Percentiles rank a stretch among this genome's conserved stretches.
Conservation (phyloP, 2,888 invertebrate species). For the Heliconius sara region DNA sequence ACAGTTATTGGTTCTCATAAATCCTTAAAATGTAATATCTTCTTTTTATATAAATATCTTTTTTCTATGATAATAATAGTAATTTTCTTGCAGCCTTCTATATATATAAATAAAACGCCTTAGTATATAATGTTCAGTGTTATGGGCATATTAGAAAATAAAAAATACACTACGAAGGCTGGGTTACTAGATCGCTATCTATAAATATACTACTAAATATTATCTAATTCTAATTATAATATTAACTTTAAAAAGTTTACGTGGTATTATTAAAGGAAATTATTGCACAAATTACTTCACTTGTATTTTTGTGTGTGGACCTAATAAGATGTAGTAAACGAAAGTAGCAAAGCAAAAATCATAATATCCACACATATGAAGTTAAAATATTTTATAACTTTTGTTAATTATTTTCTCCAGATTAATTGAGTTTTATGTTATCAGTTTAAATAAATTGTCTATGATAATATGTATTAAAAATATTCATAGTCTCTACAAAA, state of each 20-base stretch:
- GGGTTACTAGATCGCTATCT: neutral
- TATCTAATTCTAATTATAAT: neutral
- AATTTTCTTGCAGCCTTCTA: too few relatives aligned
- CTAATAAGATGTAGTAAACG: too few relatives aligned
- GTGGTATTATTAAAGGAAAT: neutral
- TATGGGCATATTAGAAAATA: neutral
- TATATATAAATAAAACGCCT: neutral
- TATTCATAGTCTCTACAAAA: too few relatives aligned
- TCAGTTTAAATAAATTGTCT: too few relatives aligned
- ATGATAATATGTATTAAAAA: too few relatives aligned
- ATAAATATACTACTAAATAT: neutral
- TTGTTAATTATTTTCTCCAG: neutral
- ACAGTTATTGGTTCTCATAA: neutral
- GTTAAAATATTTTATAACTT: too few relatives aligned
- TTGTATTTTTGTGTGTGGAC: too few relatives aligned
- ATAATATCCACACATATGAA: too few relatives aligned
- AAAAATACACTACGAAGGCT: neutral
- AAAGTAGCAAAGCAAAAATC: too few relatives aligned
- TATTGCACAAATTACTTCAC: neutral
- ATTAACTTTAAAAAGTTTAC: neutral
- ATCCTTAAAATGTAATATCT: neutral
- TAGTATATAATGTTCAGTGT: neutral
- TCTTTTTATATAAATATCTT: too few relatives aligned
- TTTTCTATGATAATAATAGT: too few relatives aligned
- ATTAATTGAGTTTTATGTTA: neutral